Evolutionary conservation across 1,140 invertebrate species (phyloP), one percentile per base, ranked within the genome.

Genomic region (Drosophila saltans): DNA sequence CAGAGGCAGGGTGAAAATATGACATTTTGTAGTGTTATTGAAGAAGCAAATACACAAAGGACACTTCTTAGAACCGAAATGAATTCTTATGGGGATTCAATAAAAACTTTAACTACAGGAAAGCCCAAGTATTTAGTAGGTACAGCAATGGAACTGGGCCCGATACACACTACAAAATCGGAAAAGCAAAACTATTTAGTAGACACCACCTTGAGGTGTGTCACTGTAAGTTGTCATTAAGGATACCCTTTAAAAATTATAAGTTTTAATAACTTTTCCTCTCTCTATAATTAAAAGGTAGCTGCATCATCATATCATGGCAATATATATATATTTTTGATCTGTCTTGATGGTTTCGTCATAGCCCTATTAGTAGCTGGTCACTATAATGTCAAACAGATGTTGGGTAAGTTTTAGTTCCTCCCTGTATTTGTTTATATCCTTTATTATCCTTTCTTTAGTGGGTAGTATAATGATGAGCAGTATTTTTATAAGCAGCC

Each of bases 311-410:
- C 45, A 10, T 52, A 9, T 10, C 45, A 26, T 10, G 45, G 45
- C 24, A 52, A 52, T 52, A 26, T 52, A 9, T 52, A 52, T 52
- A 52, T 52, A 52, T 52, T 26, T 52, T 10, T 52, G 21, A 21
- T 52, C 4, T 52, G 45, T 4, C 24, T 52, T 52, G 45, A 52
- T 52, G 45, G 45, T 52, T 52, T 52, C 9, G 10, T 52, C 10
- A 26, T 52, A 52, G 45, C 45, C 7, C 26, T 52, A 9, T 10
- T 52, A 9, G 8, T 52, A 21, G 45, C 45, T 52, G 21, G 21
- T 26, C 9, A 52, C 4, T 52, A 52, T 52, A 21, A 52, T 52
- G 45, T 52, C 2, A 26, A 1, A 8, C 26, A 3, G 21, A 52
- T 52, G 45, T 9, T 52, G 9, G 21, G 45, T 52, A 52, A 26